Conservation (phyloP, 2,888 invertebrate species). For the Pterostichus madidus region DNA sequence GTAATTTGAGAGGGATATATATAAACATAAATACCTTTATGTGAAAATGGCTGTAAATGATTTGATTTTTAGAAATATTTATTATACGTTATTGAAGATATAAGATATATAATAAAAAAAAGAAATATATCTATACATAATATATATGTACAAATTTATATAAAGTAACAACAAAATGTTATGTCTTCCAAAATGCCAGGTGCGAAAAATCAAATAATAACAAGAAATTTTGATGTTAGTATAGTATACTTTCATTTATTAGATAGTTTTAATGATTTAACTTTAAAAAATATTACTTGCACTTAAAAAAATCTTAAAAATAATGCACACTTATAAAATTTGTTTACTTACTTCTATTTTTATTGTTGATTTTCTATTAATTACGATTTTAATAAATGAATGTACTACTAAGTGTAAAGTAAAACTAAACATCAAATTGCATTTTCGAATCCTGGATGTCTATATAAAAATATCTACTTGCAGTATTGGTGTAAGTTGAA, state of each 20-base stretch:
- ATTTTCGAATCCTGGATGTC: conserved; percentile 49
- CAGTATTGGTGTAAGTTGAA: conserved; percentile 61
- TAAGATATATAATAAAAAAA: conserved; percentile 52
- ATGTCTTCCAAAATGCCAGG: conserved; percentile 63
- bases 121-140: conserved; percentile 39
- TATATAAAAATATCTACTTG: conserved; percentile 44
- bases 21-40: background rate
- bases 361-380: conserved; percentile 7
- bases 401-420: conserved; percentile 24
- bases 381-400: conserved; percentile 32
- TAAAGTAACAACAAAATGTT: conserved; percentile 57
- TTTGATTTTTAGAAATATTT: conserved; percentile 57
- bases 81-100: conserved; percentile 48
- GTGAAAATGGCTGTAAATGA: conserved; percentile 59
- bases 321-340: conserved; percentile 34
- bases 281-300: conserved; percentile 14
- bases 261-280: conserved; percentile 25
- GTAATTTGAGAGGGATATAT: background rate
- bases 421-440: conserved; percentile 24
- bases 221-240: conserved; percentile 21
- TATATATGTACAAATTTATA: conserved; percentile 61
- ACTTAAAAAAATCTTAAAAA: conserved; percentile 35
- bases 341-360: conserved; percentile 1
- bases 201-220: background rate
- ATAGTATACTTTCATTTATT: conserved; percentile 1